Percentiles rank a stretch among this genome's conserved stretches.
These are phyloP conservation scores for Syngnathus floridae DNA, from an alignment of 2,113 vertebrate genomes.

Conservation along the genomic window DNA sequence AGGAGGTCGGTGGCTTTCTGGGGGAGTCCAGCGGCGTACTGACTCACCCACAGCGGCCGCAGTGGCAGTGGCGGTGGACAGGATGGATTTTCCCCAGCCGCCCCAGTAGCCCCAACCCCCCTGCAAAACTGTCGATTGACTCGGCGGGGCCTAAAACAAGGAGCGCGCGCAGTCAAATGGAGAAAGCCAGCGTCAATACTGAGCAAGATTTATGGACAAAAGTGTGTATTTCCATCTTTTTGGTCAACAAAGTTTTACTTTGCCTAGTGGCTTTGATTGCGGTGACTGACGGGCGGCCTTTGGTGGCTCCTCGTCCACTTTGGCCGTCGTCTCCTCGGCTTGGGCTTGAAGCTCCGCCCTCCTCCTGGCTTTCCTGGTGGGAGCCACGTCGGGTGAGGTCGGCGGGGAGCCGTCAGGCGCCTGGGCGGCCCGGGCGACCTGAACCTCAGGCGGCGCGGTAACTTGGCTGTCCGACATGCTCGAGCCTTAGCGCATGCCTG, in stretches of 20 bases:
- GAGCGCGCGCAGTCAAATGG: not conserved
- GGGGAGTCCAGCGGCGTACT: too few species aligned
- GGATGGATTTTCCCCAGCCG: slow-evolving; percentile 90
- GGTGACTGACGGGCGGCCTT: slow-evolving; percentile 25
- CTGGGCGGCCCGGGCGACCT: not conserved
- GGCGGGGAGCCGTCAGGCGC: slow-evolving; percentile 16
- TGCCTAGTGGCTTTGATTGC: not conserved
- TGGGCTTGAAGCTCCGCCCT: slow-evolving; percentile 74
- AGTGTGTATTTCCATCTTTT: not conserved
- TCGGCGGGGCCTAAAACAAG: slow-evolving; percentile 32
- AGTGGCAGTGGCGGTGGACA: slow-evolving; percentile 89
- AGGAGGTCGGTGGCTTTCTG: not conserved
- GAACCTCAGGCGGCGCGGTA: slow-evolving; percentile 12
- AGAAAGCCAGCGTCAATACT: too few species aligned
- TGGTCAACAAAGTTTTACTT: not conserved
- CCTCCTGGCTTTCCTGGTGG: slow-evolving; percentile 75
- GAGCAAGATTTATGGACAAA: too few species aligned
- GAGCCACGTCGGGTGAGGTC: slow-evolving; percentile 42
- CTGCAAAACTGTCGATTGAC: slow-evolving; percentile 65
- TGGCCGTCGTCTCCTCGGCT: slow-evolving; percentile 8
- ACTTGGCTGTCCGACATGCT: slow-evolving; percentile 58
- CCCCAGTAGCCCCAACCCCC: slow-evolving; percentile 93
- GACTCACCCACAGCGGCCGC: slow-evolving; percentile 85
- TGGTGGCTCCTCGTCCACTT: slow-evolving; percentile 31
- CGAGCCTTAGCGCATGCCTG: slow-evolving; percentile 47